These are phyloP conservation scores for Copidosoma floridanum DNA, from an alignment of 1,140 invertebrate species.

Conservation along the genomic window DNA sequence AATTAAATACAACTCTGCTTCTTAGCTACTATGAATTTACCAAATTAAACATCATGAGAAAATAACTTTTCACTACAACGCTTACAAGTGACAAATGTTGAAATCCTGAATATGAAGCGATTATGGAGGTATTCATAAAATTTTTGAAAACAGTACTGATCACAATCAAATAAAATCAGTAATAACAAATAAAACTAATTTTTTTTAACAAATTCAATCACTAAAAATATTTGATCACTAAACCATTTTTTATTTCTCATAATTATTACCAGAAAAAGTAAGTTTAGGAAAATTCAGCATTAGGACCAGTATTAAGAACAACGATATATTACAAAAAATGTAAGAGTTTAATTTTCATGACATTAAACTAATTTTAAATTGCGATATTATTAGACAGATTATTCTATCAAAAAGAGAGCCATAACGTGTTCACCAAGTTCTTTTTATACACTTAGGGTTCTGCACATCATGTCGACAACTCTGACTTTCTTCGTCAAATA, in stretches of 20 bases:
- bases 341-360: too few species aligned
- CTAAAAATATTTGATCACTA: too few species aligned
- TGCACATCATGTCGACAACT: slow-evolving; percentile 51
- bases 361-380: too few species aligned
- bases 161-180: not conserved
- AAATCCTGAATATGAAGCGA: slow-evolving; percentile 1
- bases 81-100: not conserved
- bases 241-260: too few species aligned
- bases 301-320: too few species aligned
- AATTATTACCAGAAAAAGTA: not conserved
- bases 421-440: slow-evolving; percentile 32
- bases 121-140: slow-evolving; percentile 3
- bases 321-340: too few species aligned
- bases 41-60: not conserved
- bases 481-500: slow-evolving; percentile 58
- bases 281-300: not conserved
- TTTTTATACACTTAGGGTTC: slow-evolving; percentile 41
- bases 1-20: slow-evolving; percentile 9
- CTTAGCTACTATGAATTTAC: slow-evolving; percentile 1
- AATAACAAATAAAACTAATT: not conserved
- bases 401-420: not conserved
- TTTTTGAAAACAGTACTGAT: slow-evolving; percentile 5
- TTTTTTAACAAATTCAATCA: not conserved
- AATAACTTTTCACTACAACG: not conserved
- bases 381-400: too few species aligned